These are phyloP conservation scores for Emydoidea blandingii DNA, from an alignment of 2,797 vertebrate species.

Conservation along the genomic window DNA sequence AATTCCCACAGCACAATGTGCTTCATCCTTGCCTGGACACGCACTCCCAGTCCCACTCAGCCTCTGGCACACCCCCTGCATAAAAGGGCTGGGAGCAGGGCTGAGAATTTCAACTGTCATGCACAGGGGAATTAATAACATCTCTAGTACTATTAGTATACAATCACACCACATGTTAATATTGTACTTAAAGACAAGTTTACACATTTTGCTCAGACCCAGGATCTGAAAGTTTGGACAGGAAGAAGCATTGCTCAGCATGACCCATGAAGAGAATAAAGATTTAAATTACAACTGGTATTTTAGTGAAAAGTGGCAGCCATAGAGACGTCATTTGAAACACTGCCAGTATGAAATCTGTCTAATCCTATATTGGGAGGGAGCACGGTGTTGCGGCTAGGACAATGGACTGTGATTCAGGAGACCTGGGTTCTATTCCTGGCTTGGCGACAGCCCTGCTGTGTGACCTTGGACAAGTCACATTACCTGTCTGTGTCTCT, in stretches of 20 bases:
- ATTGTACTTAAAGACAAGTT: not conserved
- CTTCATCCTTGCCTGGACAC: not conserved
- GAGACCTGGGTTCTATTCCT: not conserved
- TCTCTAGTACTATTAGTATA: not conserved
- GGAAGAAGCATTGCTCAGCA: not conserved
- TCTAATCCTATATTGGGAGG: not conserved
- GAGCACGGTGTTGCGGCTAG: not conserved
- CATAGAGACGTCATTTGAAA: not conserved
- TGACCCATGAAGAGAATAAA: not conserved
- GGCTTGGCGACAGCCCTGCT: not conserved
- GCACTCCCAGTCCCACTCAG: not conserved
- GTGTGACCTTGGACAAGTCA: not conserved
- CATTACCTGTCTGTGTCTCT: not conserved
- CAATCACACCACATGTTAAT: not conserved
- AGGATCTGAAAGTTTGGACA: not conserved
- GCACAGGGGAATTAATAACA: not conserved
- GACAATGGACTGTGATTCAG: not conserved
- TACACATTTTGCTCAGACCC: not conserved
- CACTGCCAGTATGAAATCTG: not conserved
- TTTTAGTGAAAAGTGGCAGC: not conserved
- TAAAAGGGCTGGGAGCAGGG: not conserved
- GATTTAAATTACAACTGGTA: not conserved
- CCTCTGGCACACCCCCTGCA: not conserved
- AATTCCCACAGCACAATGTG: not conserved
- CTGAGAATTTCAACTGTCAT: not conserved